A percentile compares a stretch with the other conserved stretches of the same genome.
phyloP scores from a whole-genome alignment of 92 coral and sea anemone species.

The Porites rus region DNA sequence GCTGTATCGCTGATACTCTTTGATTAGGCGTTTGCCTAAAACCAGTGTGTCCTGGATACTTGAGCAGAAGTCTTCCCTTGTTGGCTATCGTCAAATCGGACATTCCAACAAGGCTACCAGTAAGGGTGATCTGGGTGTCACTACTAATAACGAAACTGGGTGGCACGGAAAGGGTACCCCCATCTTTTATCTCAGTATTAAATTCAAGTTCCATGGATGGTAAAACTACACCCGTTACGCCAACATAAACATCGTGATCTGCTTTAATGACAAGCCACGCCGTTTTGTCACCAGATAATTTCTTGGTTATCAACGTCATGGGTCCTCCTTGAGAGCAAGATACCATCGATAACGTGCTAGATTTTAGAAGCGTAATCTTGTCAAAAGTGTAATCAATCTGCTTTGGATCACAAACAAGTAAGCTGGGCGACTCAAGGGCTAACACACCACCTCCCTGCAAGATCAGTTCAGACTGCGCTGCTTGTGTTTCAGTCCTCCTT shows the following conservation, averaged over 20 bases:
- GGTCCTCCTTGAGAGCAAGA: slow-evolving; percentile 80
- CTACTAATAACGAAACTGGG: slow-evolving; percentile 54
- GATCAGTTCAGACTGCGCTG: slow-evolving; percentile 58
- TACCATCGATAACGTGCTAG: slow-evolving; percentile 78
- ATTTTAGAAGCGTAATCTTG: slow-evolving; percentile 71
- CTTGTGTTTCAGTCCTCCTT: slow-evolving; percentile 31
- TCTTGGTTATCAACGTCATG: slow-evolving; percentile 81
- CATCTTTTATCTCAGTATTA: slow-evolving; percentile 62
- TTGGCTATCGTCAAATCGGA: slow-evolving; percentile 68
- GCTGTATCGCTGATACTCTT: slow-evolving; percentile 48
- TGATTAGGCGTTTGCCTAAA: slow-evolving; percentile 70
- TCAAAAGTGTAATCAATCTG: slow-evolving; percentile 81
- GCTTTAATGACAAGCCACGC: slow-evolving; percentile 67
- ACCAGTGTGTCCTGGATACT: slow-evolving; percentile 91
- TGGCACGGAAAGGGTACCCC: slow-evolving; percentile 83
- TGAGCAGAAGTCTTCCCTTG: slow-evolving; percentile 58
- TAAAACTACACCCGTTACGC: slow-evolving; percentile 66
- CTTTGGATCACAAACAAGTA: slow-evolving; percentile 84
- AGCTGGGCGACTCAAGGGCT: slow-evolving; percentile 57
- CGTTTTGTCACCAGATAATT: slow-evolving; percentile 79
- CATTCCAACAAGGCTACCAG: slow-evolving; percentile 93
- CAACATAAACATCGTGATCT: slow-evolving; percentile 84
- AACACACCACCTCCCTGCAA: slow-evolving; percentile 67
- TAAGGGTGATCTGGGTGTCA: slow-evolving; percentile 59
- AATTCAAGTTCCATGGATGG: slow-evolving; percentile 67